Conservation (phyloP, 2,888 invertebrate genomes). For the Cryptophagus acutangulus region DNA sequence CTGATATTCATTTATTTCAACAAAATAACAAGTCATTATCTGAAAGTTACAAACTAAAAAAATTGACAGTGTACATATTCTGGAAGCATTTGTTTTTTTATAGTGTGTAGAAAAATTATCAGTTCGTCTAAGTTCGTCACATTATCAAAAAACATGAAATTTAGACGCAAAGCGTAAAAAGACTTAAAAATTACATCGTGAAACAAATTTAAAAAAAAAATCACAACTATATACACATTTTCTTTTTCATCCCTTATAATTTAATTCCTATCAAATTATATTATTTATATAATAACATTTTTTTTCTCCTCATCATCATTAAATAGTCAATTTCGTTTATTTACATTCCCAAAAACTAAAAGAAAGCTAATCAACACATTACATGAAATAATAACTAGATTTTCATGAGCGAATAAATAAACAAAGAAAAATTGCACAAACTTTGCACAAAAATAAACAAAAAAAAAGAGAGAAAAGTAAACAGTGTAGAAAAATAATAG, state of each 20-base stretch:
- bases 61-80: slow-evolving; percentile 46
- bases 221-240: slow-evolving; percentile 41
- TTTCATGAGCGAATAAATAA: slow-evolving; percentile 15
- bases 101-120: slow-evolving; percentile 45
- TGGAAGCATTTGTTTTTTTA: slow-evolving; percentile 45
- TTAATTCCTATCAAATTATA: slow-evolving; percentile 26
- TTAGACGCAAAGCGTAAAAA: slow-evolving; percentile 39
- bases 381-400: slow-evolving; percentile 25
- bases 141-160: slow-evolving; percentile 5
- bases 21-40: slow-evolving; percentile 47
- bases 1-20: slow-evolving; percentile 49
- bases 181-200: slow-evolving; percentile 39
- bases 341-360: slow-evolving; percentile 35
- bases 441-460: slow-evolving; percentile 12
- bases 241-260: slow-evolving; percentile 36
- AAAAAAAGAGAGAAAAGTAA: slow-evolving; percentile 17
- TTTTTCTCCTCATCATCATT: too few species aligned
- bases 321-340: slow-evolving; percentile 30
- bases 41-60: slow-evolving; percentile 47
- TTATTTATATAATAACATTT: slow-evolving; percentile 34
- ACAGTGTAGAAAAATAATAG: slow-evolving; percentile 22
- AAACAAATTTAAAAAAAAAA: slow-evolving; percentile 43
- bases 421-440: slow-evolving; percentile 26
- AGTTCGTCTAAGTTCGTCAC: slow-evolving; percentile 38
- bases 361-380: slow-evolving; percentile 25